Evolutionary conservation across 1,140 invertebrate species (phyloP).

Genomic region (Ericerus pela): DNA sequence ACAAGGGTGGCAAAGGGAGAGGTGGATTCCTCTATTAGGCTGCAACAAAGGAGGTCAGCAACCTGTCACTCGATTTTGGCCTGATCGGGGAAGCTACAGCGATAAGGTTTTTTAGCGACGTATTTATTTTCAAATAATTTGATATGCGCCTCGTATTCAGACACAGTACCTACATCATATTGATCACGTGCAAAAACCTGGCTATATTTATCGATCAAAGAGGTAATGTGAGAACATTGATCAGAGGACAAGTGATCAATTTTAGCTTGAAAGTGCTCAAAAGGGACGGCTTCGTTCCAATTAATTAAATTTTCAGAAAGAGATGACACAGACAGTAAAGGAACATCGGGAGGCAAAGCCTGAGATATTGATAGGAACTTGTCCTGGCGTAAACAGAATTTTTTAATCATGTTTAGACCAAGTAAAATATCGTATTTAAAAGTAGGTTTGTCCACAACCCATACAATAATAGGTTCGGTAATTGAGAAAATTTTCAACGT

Average conservation of each 20-base stretch:
- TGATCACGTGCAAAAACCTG: no score
- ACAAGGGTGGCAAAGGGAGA: conserved; percentile 29
- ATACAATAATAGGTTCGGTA: no score
- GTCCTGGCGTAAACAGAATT: not conserved
- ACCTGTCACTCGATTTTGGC: conserved; percentile 29
- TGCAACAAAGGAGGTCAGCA: conserved; percentile 26
- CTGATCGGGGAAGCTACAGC: conserved; percentile 28
- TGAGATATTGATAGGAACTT: not conserved
- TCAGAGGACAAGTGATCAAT: no score
- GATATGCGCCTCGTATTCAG: no score
- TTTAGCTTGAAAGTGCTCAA: not conserved
- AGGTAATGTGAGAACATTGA: no score
- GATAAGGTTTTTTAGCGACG: conserved; percentile 28
- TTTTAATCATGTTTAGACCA: no score
- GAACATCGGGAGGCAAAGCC: not conserved
- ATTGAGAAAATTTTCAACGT: no score
- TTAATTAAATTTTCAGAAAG: not conserved
- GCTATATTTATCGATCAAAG: no score
- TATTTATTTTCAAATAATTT: conserved; percentile 25
- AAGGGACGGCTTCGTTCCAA: not conserved
- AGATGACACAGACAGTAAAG: not conserved
- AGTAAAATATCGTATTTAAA: no score
- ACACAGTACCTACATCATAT: no score
- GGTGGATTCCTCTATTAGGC: conserved; percentile 29
- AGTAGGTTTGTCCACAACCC: no score